These are phyloP conservation scores for Morinoia aosen DNA, from an alignment of 2,888 invertebrate species.

Conservation along the genomic window DNA sequence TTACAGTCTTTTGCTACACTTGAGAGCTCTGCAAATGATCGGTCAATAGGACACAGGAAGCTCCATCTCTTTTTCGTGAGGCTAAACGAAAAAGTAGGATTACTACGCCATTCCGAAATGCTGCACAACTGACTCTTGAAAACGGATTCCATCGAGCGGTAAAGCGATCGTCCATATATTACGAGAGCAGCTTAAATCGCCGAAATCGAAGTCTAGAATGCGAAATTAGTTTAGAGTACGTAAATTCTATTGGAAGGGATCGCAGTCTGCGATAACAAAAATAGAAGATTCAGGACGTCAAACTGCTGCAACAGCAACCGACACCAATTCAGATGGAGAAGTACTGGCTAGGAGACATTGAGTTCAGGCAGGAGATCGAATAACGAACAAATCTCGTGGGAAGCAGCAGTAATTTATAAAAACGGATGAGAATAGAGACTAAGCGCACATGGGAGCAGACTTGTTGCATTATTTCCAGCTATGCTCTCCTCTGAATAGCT, in stretches of 20 bases:
- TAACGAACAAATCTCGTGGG: background rate
- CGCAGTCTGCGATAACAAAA: background rate
- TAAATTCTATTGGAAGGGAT: background rate
- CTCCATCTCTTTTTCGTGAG: background rate
- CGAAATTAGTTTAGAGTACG: background rate
- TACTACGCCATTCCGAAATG: background rate
- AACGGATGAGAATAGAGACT: background rate
- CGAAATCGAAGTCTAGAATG: background rate
- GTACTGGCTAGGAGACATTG: background rate
- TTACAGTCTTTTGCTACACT: slow-evolving; percentile 12
- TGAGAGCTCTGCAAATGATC: slow-evolving; percentile 30
- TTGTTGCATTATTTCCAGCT: background rate
- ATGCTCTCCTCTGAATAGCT: background rate
- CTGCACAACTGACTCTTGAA: background rate
- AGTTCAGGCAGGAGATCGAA: background rate
- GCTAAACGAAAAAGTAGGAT: background rate
- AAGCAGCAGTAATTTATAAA: background rate
- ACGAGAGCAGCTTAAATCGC: background rate
- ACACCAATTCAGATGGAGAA: background rate
- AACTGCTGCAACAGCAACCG: background rate
- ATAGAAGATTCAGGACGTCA: background rate
- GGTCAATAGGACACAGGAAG: slow-evolving; percentile 8
- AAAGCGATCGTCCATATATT: background rate
- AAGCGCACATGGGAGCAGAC: background rate
- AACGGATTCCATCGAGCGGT: background rate